Conservation (phyloP, 2,888 invertebrate genomes). For the Pollenia amentaria region DNA sequence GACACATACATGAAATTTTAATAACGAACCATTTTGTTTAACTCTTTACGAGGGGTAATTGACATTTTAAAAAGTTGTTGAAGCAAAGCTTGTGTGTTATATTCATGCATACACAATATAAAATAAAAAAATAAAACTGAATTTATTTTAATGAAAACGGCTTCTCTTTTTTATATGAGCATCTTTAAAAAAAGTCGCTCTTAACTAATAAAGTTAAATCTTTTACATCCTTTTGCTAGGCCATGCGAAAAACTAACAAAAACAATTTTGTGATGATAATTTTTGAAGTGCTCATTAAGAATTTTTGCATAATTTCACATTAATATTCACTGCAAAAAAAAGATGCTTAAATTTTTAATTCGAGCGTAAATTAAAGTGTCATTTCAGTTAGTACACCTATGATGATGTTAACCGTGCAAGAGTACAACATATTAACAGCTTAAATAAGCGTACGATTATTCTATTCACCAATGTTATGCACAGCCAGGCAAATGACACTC, state of each 20-base stretch:
- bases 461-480: conserved; percentile 44
- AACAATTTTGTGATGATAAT: conserved; percentile 61
- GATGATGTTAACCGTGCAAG: conserved; percentile 66
- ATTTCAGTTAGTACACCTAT: conserved; percentile 68
- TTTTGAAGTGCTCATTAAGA: conserved; percentile 71
- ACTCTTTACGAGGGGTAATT: conserved; percentile 41
- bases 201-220: conserved; percentile 50
- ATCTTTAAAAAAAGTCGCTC: conserved; percentile 20
- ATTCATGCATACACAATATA: not conserved
- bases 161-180: not conserved
- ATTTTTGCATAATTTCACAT: conserved; percentile 73
- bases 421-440: conserved; percentile 68
- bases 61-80: conserved; percentile 45
- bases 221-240: conserved; percentile 54
- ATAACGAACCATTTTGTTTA: conserved; percentile 16
- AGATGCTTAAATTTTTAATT: conserved; percentile 70
- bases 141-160: conserved; percentile 41
- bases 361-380: conserved; percentile 73
- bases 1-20: conserved; percentile 10
- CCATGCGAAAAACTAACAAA: conserved; percentile 60
- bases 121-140: conserved; percentile 6
- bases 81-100: not conserved
- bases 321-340: conserved; percentile 48
- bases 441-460: conserved; percentile 66
- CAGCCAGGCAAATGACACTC: conserved; percentile 23